Base-by-base conservation (phyloP, 2,797 vertebrate species). In the Hybognathus amarus region DNA sequence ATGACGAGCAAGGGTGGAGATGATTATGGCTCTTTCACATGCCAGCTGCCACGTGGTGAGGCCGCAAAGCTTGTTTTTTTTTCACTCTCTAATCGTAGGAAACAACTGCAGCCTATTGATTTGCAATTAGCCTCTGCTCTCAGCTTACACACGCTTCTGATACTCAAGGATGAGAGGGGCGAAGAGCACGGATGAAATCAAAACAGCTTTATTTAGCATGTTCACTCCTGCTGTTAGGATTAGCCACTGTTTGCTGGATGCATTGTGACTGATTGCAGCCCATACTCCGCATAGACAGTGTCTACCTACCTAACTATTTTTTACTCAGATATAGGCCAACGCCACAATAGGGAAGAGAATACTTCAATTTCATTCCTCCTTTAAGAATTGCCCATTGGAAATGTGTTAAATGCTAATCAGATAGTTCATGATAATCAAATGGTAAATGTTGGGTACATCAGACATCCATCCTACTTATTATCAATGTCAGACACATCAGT, bases 1-100 rank as follows among this genome's bases (percentile, higher is more conserved):
- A 84, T 86, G 82, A 83, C 69, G 63, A 83, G 81, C 73, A 67
- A 70, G 81, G 84, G 84, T 77, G 74, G 81, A 83, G 66, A 82
- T 85, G 81, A 85, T 85, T 87, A 83, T 66, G 77, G 30, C 67
- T 83, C 45, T 71, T 85, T 85, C 84, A n/a, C 80, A 77, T 71
- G 78, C 84, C 84, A 84, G 84, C 78, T 87, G 86, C 82, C 63
- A 59, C 40, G 71, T 78, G 61, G 59, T 75, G 78, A 87, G 63
- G 30, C 30, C 68, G 52, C 73, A 27, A 67, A 78, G 56, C 67
- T 83, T 75, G 71, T 47, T 80, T 80, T 33, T 33, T 33, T 80
- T 66, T 68, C 50, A 56, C 50, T 64, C 59, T 78, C 75, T 78
- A 80, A 77, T 83, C 79, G 74, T 77, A 81, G 42, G 52, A 85